Conservation (phyloP, 2,888 invertebrate genomes). For the Chromoteleia sp. region DNA sequence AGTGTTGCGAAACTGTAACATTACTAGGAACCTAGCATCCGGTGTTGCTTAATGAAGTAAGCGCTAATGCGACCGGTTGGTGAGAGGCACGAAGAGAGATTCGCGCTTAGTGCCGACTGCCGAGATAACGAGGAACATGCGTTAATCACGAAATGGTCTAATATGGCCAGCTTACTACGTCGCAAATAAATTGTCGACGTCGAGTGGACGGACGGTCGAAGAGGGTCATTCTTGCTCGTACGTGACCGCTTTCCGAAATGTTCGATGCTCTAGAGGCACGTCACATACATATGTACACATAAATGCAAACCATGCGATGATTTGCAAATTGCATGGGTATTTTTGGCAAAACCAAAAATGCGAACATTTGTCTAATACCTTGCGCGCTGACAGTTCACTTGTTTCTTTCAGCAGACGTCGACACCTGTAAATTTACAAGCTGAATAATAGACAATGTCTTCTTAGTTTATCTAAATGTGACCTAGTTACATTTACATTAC, state of each 20-base stretch:
- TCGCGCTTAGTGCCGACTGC: slow-evolving; percentile 49
- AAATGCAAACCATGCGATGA: slow-evolving; percentile 15
- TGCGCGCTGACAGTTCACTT: background rate
- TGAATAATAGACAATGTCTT: too few relatives aligned
- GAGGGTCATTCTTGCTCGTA: slow-evolving; percentile 75
- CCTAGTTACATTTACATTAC: too few relatives aligned
- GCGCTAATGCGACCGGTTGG: slow-evolving; percentile 56
- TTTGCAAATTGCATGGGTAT: slow-evolving; percentile 20
- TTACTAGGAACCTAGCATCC: slow-evolving; percentile 54
- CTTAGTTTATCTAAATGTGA: too few relatives aligned
- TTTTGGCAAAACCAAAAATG: background rate
- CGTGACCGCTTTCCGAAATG: slow-evolving; percentile 76
- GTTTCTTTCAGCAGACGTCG: too few relatives aligned
- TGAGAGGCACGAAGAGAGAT: slow-evolving; percentile 50
- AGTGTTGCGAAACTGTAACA: slow-evolving; percentile 56
- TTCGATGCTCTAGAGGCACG: slow-evolving; percentile 45
- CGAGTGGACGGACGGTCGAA: slow-evolving; percentile 72
- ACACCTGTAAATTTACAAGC: too few relatives aligned
- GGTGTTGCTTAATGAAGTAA: slow-evolving; percentile 67
- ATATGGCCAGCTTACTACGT: slow-evolving; percentile 73
- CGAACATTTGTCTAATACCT: background rate
- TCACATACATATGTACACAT: slow-evolving; percentile 25
- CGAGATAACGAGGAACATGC: slow-evolving; percentile 72
- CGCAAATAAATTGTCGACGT: slow-evolving; percentile 77
- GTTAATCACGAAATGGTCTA: slow-evolving; percentile 76